These are phyloP conservation scores for Aegithalos caudatus DNA, from an alignment of 2,113 vertebrate species.

Conservation along the genomic window DNA sequence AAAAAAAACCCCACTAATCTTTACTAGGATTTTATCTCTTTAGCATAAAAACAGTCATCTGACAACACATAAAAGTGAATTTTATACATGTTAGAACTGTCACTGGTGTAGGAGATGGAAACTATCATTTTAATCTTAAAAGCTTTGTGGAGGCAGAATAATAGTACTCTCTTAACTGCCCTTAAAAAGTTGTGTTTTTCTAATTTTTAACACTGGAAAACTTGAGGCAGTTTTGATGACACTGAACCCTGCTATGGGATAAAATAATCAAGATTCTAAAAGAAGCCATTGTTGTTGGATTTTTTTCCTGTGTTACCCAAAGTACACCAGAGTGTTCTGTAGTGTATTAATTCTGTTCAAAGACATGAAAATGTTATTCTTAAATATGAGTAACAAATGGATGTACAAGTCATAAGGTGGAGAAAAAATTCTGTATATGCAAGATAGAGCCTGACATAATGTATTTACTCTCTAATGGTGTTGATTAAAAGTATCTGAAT, in stretches of 20 bases:
- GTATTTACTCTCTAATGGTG: not conserved
- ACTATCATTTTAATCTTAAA: constrained; percentile 27
- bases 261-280: not conserved
- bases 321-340: not conserved
- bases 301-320: not conserved
- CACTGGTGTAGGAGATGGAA: constrained; percentile 13
- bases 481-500: not conserved
- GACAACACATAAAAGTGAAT: constrained; percentile 23
- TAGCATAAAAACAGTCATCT: constrained; percentile 11
- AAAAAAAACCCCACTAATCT: not conserved
- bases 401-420: not conserved
- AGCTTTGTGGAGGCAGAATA: constrained; percentile 57
- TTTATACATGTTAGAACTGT: constrained; percentile 1
- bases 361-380: not conserved
- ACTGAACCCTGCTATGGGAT: not conserved
- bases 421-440: not conserved
- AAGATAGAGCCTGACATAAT: not conserved
- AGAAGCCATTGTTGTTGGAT: not conserved
- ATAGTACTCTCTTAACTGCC: constrained; percentile 16
- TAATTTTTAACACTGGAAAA: not conserved
- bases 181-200: constrained; percentile 49
- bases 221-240: constrained; percentile 15
- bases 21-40: not conserved
- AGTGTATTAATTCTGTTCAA: not conserved
- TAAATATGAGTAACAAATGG: not conserved